phyloP scores from a whole-genome alignment of 2,113 vertebrate species.

The Cynoglossus semilaevis region DNA sequence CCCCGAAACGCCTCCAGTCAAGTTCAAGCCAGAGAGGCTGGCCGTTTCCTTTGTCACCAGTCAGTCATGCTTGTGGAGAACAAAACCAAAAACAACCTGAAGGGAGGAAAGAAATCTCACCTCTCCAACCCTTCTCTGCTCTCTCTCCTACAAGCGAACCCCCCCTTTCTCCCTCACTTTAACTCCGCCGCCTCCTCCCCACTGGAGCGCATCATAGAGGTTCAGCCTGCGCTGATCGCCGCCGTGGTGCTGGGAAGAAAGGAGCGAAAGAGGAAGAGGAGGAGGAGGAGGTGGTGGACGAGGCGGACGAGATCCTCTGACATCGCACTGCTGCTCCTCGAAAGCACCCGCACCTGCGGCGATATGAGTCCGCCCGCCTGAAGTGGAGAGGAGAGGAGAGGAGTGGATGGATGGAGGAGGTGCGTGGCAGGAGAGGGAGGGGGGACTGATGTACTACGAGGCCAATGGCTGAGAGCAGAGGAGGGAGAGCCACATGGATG shows the following conservation, averaged over 20 bases:
- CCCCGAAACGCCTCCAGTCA: conserved; percentile 64
- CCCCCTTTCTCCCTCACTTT: conserved; percentile 54
- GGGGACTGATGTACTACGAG: conserved; percentile 74
- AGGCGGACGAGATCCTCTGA: too few relatives aligned
- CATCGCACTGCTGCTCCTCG: conserved; percentile 60
- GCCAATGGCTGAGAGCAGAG: conserved; percentile 61
- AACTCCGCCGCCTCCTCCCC: conserved; percentile 49
- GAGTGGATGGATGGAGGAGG: neutral
- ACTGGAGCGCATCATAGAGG: conserved; percentile 53
- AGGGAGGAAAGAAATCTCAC: too few relatives aligned
- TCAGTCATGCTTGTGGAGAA: conserved; percentile 76
- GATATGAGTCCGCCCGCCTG: too few relatives aligned
- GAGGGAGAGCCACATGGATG: conserved; percentile 43
- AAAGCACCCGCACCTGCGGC: conserved; percentile 33
- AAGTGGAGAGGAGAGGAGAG: neutral
- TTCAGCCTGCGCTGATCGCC: conserved; percentile 40
- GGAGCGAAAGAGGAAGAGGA: conserved; percentile 35
- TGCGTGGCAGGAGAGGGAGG: conserved; percentile 46
- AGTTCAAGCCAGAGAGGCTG: conserved; percentile 76
- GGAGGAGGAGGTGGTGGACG: too few relatives aligned
- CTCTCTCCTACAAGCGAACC: neutral
- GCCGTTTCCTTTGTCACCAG: conserved; percentile 81
- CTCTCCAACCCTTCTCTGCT: conserved; percentile 17
- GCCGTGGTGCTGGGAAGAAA: conserved; percentile 44
- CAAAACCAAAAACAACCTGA: conserved; percentile 32